phyloP scores from a whole-genome alignment of 2,888 invertebrate genomes.

The Pediacus dermestoides region DNA sequence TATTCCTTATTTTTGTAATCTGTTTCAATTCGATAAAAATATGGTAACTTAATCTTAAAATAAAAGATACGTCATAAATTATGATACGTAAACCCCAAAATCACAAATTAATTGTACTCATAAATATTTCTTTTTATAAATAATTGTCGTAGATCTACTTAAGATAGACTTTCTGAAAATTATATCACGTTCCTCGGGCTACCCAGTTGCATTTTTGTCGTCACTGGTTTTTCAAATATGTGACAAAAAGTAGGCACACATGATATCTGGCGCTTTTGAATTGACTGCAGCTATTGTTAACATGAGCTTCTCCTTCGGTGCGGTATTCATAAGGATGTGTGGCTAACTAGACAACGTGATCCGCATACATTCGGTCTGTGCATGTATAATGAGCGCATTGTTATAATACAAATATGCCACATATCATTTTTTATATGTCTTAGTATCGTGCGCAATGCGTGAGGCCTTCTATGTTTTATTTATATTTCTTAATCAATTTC shows the following conservation, averaged over 20 bases:
- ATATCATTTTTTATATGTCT: slow-evolving; percentile 39
- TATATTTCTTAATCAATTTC: slow-evolving; percentile 34
- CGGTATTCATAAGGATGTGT: slow-evolving; percentile 45
- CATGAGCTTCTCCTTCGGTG: slow-evolving; percentile 34
- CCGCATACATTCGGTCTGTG: slow-evolving; percentile 40
- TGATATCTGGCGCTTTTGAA: slow-evolving; percentile 43
- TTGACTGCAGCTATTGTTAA: slow-evolving; percentile 43
- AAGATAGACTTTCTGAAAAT: too few species aligned
- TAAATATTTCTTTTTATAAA: too few species aligned
- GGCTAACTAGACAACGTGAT: slow-evolving; percentile 45
- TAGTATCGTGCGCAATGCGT: slow-evolving; percentile 30
- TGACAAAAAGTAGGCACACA: slow-evolving; percentile 39
- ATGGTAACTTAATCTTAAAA: too few species aligned
- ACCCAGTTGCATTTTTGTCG: slow-evolving; percentile 12
- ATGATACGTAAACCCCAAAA: too few species aligned
- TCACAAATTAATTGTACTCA: too few species aligned
- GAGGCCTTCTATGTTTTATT: slow-evolving; percentile 38
- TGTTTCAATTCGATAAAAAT: too few species aligned
- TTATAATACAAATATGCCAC: slow-evolving; percentile 47
- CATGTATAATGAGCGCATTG: slow-evolving; percentile 45
- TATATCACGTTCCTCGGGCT: too few species aligned
- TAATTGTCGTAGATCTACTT: too few species aligned
- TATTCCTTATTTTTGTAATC: too few species aligned
- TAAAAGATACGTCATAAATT: too few species aligned
- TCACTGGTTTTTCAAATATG: slow-evolving; percentile 20